phyloP scores from a whole-genome alignment of 1,140 invertebrate genomes.

The Wasmannia auropunctata region DNA sequence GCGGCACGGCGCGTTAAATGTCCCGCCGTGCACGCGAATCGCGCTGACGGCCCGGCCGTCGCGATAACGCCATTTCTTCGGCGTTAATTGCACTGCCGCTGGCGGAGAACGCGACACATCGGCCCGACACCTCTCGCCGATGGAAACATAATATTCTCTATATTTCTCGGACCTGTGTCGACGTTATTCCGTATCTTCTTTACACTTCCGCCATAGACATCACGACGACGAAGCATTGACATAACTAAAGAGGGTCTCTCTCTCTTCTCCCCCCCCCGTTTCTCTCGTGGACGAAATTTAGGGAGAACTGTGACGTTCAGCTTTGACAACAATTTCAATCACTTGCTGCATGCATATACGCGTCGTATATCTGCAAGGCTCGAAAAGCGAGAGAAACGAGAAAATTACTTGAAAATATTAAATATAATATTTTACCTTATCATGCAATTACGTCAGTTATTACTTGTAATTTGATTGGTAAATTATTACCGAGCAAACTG shows the following conservation, averaged over 20 bases:
- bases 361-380: no score
- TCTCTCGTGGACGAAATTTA: not conserved
- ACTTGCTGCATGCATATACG: not conserved
- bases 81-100: slow-evolving; percentile 48
- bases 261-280: no score
- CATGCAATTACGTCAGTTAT: not conserved
- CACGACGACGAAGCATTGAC: not conserved
- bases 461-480: not conserved
- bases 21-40: slow-evolving; percentile 34
- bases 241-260: not conserved
- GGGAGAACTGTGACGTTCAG: not conserved
- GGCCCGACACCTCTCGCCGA: not conserved
- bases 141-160: slow-evolving; percentile 47
- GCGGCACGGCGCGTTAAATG: slow-evolving; percentile 32
- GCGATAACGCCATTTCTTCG: slow-evolving; percentile 29
- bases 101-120: slow-evolving; percentile 28
- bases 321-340: not conserved
- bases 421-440: not conserved
- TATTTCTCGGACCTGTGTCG: slow-evolving; percentile 2
- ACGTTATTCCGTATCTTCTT: not conserved
- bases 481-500: not conserved
- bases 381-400: not conserved
- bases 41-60: slow-evolving; percentile 12
- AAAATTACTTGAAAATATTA: not conserved
- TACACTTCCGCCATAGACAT: slow-evolving; percentile 12